Evolutionary conservation across 1,140 invertebrate species (phyloP).

Genomic region (Doryteuthis pealeii): DNA sequence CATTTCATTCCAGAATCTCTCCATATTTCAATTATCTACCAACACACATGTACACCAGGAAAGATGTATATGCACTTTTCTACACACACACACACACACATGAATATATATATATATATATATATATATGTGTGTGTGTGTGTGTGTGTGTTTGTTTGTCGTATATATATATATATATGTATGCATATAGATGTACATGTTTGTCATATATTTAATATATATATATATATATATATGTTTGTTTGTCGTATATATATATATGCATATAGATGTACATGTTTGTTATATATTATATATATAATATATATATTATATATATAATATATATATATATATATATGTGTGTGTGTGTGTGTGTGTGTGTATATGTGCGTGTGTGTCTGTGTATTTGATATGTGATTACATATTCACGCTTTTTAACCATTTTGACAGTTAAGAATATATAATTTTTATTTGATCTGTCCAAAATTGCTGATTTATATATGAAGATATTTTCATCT

Average conservation of each 20-base stretch:
- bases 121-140: background rate
- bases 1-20: too few relatives aligned
- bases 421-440: too few relatives aligned
- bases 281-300: too few relatives aligned
- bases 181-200: background rate
- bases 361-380: background rate
- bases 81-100: slow-evolving; percentile 1
- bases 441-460: too few relatives aligned
- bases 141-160: too few relatives aligned
- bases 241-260: background rate
- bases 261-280: too few relatives aligned
- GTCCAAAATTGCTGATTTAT: too few relatives aligned
- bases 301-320: too few relatives aligned
- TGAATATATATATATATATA: background rate
- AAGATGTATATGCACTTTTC: background rate
- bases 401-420: too few relatives aligned
- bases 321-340: background rate
- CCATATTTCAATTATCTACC: background rate
- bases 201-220: background rate
- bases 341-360: background rate
- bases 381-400: too few relatives aligned
- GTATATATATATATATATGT: background rate
- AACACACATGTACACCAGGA: background rate
- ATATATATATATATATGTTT: background rate
- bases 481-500: too few relatives aligned